phyloP scores from a whole-genome alignment of 1,140 invertebrate genomes.

The Nylanderia fulva region DNA sequence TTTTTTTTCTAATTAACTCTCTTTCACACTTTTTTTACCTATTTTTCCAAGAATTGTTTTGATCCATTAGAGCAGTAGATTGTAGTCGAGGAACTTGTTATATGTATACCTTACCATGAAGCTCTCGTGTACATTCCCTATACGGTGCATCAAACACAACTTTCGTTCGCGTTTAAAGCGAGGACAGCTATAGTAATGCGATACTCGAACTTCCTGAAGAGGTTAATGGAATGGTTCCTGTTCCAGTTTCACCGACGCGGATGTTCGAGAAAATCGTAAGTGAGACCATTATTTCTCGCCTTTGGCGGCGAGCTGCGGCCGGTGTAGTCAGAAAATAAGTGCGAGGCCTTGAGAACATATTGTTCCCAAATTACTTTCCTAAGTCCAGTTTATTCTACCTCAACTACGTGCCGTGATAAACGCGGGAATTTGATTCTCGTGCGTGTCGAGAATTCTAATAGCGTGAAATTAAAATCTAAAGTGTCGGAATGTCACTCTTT shows the following conservation, averaged over 20 bases:
- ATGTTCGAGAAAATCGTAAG: slow-evolving; percentile 52
- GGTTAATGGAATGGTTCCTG: slow-evolving; percentile 60
- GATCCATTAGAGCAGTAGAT: not conserved
- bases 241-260: slow-evolving; percentile 39
- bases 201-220: slow-evolving; percentile 50
- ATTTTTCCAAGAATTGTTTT: not conserved
- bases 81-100: not conserved
- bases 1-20: not conserved
- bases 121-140: slow-evolving; percentile 8
- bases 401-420: not conserved
- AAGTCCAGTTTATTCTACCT: not conserved
- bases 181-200: slow-evolving; percentile 45
- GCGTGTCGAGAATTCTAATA: not conserved
- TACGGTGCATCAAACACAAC: slow-evolving; percentile 37
- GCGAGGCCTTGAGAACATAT: not conserved
- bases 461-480: not conserved
- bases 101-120: not conserved
- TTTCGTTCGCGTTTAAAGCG: slow-evolving; percentile 40
- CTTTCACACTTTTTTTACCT: not conserved
- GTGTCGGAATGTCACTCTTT: not conserved
- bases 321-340: slow-evolving; percentile 45
- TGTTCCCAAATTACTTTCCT: slow-evolving; percentile 9
- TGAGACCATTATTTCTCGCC: slow-evolving; percentile 27
- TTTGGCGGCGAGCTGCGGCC: not conserved
- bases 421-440: not conserved